These are phyloP conservation scores for Brachionus calyciflorus DNA, from an alignment of 1,140 invertebrate genomes.

Conservation along the genomic window DNA sequence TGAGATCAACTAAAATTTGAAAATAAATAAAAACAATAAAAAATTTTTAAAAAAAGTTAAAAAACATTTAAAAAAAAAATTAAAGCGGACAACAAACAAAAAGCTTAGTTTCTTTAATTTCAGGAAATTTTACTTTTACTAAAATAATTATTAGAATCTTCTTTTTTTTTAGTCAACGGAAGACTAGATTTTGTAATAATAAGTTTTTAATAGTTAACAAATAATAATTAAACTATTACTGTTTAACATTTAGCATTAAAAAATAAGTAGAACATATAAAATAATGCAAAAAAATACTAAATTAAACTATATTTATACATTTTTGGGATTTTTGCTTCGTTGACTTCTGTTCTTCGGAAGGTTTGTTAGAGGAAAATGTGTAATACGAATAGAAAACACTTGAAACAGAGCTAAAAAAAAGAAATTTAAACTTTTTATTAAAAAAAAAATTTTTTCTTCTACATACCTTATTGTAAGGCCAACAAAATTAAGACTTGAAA, in stretches of 20 bases:
- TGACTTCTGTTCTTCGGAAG: background rate
- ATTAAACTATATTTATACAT: conserved; percentile 27
- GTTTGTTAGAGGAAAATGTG: conserved; percentile 1
- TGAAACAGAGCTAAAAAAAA: conserved; percentile 6
- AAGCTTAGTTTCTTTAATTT: no score
- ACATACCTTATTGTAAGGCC: conserved; percentile 77
- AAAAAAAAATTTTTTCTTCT: background rate
- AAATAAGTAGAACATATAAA: background rate
- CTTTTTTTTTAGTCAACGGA: no score
- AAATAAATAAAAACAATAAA: no score
- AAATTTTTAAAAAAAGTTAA: no score
- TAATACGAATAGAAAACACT: conserved; percentile 44
- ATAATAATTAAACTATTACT: no score
- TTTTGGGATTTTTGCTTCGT: conserved; percentile 17
- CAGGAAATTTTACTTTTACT: no score
- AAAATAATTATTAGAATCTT: no score
- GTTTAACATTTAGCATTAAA: background rate
- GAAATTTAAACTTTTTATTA: background rate
- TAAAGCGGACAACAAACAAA: no score
- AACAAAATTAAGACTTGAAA: conserved; percentile 84
- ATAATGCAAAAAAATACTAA: background rate
- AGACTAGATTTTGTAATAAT: no score
- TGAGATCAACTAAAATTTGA: no score
- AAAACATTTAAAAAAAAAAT: no score
- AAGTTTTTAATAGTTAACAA: no score